These are phyloP conservation scores for Campoletis raptor DNA, from an alignment of 2,888 invertebrate genomes.

Conservation along the genomic window DNA sequence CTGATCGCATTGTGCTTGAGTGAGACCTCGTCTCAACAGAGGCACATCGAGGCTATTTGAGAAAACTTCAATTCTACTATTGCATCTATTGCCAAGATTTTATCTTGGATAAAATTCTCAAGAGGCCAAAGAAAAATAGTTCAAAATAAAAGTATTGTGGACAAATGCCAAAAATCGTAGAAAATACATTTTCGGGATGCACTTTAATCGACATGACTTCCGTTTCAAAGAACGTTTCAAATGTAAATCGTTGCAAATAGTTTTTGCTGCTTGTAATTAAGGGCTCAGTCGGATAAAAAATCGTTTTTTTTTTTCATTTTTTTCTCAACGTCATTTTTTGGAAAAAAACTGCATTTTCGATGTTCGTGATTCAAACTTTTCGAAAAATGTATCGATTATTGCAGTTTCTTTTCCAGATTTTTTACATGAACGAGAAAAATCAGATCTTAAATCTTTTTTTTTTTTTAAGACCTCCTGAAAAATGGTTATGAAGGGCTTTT, in stretches of 20 bases:
- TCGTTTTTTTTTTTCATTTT: neutral
- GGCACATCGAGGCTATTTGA: constrained; percentile 23
- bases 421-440: neutral
- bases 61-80: constrained; percentile 6
- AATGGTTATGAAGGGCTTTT: neutral
- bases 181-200: neutral
- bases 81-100: constrained; percentile 34
- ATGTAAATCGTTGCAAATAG: neutral
- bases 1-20: constrained; percentile 50
- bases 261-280: neutral
- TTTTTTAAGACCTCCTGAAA: neutral
- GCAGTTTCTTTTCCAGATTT: neutral
- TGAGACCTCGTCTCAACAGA: constrained; percentile 34
- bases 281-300: neutral
- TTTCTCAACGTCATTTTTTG: neutral
- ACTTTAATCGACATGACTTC: neutral
- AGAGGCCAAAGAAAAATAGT: neutral
- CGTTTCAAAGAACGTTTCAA: neutral
- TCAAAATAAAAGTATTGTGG: neutral
- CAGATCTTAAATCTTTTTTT: neutral
- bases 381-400: neutral
- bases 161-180: constrained; percentile 8
- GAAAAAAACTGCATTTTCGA: neutral
- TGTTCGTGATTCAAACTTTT: neutral
- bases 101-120: neutral